These are phyloP conservation scores for Nasonia oneida DNA, from an alignment of 2,888 invertebrate species.

Conservation along the genomic window DNA sequence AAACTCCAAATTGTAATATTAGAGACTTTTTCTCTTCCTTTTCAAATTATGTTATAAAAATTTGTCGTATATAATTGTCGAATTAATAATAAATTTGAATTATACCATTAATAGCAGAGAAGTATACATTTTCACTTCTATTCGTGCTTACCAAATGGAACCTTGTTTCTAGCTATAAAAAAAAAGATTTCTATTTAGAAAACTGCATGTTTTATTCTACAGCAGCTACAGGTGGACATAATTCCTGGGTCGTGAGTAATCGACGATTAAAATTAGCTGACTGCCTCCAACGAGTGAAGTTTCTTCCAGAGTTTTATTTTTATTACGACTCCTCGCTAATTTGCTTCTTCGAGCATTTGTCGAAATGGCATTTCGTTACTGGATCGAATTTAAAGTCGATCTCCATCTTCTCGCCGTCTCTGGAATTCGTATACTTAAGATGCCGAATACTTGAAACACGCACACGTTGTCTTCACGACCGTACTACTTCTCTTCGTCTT, in stretches of 20 bases:
- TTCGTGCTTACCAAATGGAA: no score
- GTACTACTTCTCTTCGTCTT: not conserved
- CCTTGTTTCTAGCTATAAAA: not conserved
- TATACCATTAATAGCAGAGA: no score
- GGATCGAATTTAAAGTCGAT: slow-evolving; percentile 42
- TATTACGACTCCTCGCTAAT: not conserved
- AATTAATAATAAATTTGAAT: no score
- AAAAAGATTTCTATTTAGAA: not conserved
- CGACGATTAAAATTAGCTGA: slow-evolving; percentile 21
- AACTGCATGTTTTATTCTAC: slow-evolving; percentile 23
- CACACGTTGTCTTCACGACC: slow-evolving; percentile 28
- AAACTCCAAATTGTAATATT: no score
- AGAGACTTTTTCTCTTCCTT: no score
- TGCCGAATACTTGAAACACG: slow-evolving; percentile 42
- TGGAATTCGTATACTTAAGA: slow-evolving; percentile 50
- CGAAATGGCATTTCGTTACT: slow-evolving; percentile 28
- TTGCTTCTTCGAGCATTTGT: slow-evolving; percentile 14
- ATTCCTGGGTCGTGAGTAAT: not conserved
- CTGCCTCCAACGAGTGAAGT: not conserved
- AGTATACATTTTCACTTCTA: no score
- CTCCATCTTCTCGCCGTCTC: not conserved
- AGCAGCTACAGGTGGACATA: not conserved
- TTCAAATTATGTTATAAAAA: no score
- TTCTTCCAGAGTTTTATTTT: not conserved
- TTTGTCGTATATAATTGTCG: no score